Conservation (phyloP, 2,797 vertebrate genomes). For the Microtus californicus region DNA sequence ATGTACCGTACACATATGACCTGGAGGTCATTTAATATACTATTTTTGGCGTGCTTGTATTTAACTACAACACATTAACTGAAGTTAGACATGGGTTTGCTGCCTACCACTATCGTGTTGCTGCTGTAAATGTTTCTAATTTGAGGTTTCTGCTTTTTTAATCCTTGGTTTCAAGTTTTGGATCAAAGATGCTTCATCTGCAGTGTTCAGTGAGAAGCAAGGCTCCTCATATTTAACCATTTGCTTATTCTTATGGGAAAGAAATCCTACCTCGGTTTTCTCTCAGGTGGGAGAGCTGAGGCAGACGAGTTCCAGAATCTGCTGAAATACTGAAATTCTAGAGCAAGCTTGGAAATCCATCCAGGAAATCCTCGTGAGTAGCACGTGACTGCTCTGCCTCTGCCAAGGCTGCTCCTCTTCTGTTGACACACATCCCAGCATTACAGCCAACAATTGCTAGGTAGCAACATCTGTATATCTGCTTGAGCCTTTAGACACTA, state of each 20-base stretch:
- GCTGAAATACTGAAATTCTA: background rate
- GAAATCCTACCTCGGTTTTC: background rate
- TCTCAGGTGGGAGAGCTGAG: background rate
- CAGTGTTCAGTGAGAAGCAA: background rate
- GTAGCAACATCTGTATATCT: background rate
- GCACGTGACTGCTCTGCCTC: background rate
- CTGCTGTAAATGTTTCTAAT: background rate
- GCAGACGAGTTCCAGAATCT: background rate
- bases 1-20: background rate
- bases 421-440: background rate
- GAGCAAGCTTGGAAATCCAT: background rate
- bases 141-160: background rate
- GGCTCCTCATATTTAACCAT: background rate
- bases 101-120: too few species aligned
- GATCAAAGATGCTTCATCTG: background rate
- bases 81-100: background rate
- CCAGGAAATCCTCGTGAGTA: background rate
- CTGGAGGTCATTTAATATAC: background rate
- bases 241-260: background rate
- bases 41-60: background rate
- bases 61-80: background rate
- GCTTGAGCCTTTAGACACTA: background rate
- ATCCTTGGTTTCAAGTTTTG: background rate
- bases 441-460: background rate
- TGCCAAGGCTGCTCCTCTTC: background rate